phyloP scores from a whole-genome alignment of 2,888 invertebrate genomes.

The Lithophane ornitopus region DNA sequence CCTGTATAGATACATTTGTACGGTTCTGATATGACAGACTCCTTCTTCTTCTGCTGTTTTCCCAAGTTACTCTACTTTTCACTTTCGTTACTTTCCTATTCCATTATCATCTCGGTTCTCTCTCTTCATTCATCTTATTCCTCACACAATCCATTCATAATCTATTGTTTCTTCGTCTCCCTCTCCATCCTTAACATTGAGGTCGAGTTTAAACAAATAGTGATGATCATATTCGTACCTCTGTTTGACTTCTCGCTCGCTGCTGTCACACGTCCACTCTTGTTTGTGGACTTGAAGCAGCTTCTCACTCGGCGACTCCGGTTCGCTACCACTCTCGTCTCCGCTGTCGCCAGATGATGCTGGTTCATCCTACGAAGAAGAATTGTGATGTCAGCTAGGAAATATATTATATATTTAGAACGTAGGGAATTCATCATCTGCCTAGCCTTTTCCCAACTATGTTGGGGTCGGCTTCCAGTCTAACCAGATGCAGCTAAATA shows the following conservation, averaged over 20 bases:
- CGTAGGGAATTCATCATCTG: not conserved
- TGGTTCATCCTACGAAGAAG: constrained; percentile 84
- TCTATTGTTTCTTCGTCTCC: not conserved
- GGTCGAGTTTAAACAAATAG: not conserved
- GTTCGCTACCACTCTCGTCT: constrained; percentile 89
- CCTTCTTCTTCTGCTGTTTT: not conserved
- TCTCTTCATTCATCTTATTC: not conserved
- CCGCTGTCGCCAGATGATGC: constrained; percentile 89
- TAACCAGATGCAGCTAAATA: too few relatives aligned
- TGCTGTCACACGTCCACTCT: constrained; percentile 77
- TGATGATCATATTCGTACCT: constrained; percentile 68
- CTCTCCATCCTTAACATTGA: not conserved
- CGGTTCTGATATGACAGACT: not conserved
- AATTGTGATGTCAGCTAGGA: not conserved
- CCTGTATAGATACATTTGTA: too few relatives aligned
- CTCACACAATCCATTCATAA: not conserved
- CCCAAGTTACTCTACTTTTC: not conserved
- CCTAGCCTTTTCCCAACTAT: too few relatives aligned
- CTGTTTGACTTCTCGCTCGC: constrained; percentile 74
- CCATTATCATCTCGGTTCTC: not conserved
- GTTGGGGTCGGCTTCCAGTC: too few relatives aligned
- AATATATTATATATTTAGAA: not conserved
- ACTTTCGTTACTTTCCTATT: not conserved
- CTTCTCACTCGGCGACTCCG: constrained; percentile 87
- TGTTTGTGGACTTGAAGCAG: constrained; percentile 79